Base-by-base conservation (phyloP, 2,797 vertebrate genomes). In the Bufotes viridis region DNA sequence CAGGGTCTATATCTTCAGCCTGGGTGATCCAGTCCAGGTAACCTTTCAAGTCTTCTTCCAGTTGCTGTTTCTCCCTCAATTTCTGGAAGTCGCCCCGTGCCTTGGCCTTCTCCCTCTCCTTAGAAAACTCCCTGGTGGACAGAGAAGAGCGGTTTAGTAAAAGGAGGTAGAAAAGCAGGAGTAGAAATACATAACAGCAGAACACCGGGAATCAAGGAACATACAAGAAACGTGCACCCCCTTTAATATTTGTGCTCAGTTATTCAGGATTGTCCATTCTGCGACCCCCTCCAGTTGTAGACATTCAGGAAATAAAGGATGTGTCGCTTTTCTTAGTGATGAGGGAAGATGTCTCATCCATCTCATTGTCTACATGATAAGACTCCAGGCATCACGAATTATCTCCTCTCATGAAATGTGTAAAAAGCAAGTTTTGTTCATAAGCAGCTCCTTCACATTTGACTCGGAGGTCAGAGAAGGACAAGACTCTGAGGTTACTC, bases 21-120 rank as follows among this genome's bases (percentile, higher is more conserved):
- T 99, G 98, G 75, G 98, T 99, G 95, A 99, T 99, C 98, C 98
- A 99, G 94, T 99, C 98, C 91, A 99, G 94, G 93, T 99, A 99
- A 85, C 98, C 98, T 93, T 99, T 97, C 92, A 99, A 95, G 91
- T 99, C 98, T 88, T 99, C 98, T 87, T 99, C 98, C 76, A 99
- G 95, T 90, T 99, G 98, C 87, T 99, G 98, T 87, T 99, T 99
- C 93, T 99, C 98, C 90, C 98, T 92, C 72, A 99, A 95, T 93
- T 99, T 99, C 91, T 99, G 98, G 94, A 99, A 99, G 92, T 99
- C 98, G 0, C 98, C 98, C 0, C 98, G 96, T 69, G 98, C 98
- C 89, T 99, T 99, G 88, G 98, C 98, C 90, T 99, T 99, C 93
- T 99, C 98, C 90, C 98, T 96, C 91, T 99, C 98, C 94, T 99